Base-by-base conservation (phyloP, 2,888 invertebrate genomes). In the Metacarcinus magister region DNA sequence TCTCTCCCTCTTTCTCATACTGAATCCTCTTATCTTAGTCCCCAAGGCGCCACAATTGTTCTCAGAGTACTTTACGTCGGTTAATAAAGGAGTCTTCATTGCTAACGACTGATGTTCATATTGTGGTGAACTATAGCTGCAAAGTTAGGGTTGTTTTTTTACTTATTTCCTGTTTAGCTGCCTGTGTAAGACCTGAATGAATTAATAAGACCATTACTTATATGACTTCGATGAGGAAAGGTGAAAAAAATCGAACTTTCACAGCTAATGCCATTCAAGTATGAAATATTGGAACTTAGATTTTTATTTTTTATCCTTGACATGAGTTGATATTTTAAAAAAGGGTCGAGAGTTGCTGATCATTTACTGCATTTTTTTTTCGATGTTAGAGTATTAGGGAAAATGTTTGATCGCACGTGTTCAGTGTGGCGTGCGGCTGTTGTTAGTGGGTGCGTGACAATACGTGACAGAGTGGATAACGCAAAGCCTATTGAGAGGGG, bases 1-100 rank as follows among this genome's bases (percentile, higher is more conserved):
- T 8, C 82, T 82, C 82, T 28, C 32, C 82, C 82, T 82, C 82
- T 82, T 32, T 32, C 28, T 82, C 82, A 32, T 32, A 13, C 82
- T 8, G 82, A 82, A 82, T 28, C 82, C 82, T 82, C 82, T 82
- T 82, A 82, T 82, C 82, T 82, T 28, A 32, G 82, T 82, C 82
- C 13, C 32, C 82, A 32, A 32, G 82, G 82, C 82, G 32, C 28
- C 32, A 10, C 32, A 32, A 8, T 32, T 32, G 8, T 82, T 82
- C 28, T 82, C 5, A 8, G 28, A 28, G 32, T 82, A 32, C 28
- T 28, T 28, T 32, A 32, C 32, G 82, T 8, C 82, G 10, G 13
- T 32, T 32, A 32, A 32, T 32, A 32, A 1, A 0, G 82, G 28
- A 8, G 8, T 82, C 2, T 13, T 28, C 32, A 28, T 13, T 32